Base-by-base conservation (phyloP, 1,140 invertebrate species). In the Drosophila persimilis region DNA sequence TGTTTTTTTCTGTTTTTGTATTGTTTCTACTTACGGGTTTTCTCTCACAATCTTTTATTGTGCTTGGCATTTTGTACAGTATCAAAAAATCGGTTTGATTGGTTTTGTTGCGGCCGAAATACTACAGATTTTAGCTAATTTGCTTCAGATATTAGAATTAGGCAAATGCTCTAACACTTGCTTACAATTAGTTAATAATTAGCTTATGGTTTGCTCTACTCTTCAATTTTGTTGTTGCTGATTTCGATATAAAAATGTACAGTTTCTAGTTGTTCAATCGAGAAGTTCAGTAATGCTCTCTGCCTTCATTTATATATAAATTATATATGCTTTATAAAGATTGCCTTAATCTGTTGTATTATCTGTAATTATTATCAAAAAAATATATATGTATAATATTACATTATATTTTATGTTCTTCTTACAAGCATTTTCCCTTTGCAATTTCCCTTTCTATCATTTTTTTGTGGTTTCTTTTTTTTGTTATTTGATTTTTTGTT, bases 181-280 rank as follows among this genome's bases (percentile, higher is more conserved):
- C 83, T 78, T 86, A 86, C 62, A 86, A 86, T 81, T 86, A 85
- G 77, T 86, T 85, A 84, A 84, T 85, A 84, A 72, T 67, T 75
- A 66, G 15, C 55, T 60, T 64, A 39, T 57, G 26, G 51, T 75
- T 56, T 65, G 43, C 8, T 51, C 47, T 51, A 51, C 54, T 58
- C 35, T 51, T 66, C 45, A 47, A 86, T 48, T 64, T 70, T 39
- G 67, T 43, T 75, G 57, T 67, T 65, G 54, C 20, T 62, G 39
- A 64, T 61, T 80, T 22, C 24, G 54, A 66, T 59, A 76, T 70
- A 57, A 64, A 75, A 56, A 39, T 39, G 1, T 39, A 39, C 35
- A 39, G 11, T 26, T 26, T 26, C 24, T 26, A 26, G 24, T 26
- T 26, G 35, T 39, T 39, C 6, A 26, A 62, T 72, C 43, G 31